Conservation (phyloP, 2,888 invertebrate genomes). For the Thera obeliscata region DNA sequence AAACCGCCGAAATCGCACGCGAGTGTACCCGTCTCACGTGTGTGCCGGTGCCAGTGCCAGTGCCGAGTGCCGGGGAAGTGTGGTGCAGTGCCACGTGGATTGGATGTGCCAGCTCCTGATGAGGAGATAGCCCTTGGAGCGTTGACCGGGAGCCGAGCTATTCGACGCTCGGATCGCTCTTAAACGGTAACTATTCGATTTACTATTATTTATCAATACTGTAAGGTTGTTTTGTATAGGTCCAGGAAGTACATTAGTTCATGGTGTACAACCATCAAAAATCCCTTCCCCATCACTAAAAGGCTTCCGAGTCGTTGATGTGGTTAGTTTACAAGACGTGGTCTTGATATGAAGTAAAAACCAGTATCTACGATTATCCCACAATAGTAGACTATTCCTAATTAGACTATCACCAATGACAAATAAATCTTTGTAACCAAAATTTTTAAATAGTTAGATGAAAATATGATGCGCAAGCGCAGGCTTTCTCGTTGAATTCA, state of each 20-base stretch:
- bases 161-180: slow-evolving; percentile 56
- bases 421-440: no score
- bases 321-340: neutral
- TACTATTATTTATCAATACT: slow-evolving; percentile 30
- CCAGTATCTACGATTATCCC: no score
- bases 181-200: slow-evolving; percentile 64
- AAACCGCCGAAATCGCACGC: slow-evolving; percentile 48
- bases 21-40: slow-evolving; percentile 34
- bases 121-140: slow-evolving; percentile 64
- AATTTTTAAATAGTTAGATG: no score
- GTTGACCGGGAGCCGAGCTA: slow-evolving; percentile 71
- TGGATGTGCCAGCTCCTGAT: slow-evolving; percentile 48
- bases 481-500: slow-evolving; percentile 10
- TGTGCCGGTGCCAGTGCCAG: slow-evolving; percentile 37
- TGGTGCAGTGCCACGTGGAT: slow-evolving; percentile 40
- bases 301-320: neutral
- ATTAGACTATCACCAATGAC: no score
- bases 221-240: neutral
- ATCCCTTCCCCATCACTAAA: neutral
- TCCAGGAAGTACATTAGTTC: neutral
- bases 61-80: slow-evolving; percentile 8
- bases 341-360: no score
- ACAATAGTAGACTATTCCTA: no score
- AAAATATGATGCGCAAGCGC: slow-evolving; percentile 9
- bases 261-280: neutral